A percentile compares a stretch with the other conserved stretches of the same genome.
Evolutionary conservation across 2,888 invertebrate species (phyloP).

Genomic region (Lordiphosa fenestrarum): DNA sequence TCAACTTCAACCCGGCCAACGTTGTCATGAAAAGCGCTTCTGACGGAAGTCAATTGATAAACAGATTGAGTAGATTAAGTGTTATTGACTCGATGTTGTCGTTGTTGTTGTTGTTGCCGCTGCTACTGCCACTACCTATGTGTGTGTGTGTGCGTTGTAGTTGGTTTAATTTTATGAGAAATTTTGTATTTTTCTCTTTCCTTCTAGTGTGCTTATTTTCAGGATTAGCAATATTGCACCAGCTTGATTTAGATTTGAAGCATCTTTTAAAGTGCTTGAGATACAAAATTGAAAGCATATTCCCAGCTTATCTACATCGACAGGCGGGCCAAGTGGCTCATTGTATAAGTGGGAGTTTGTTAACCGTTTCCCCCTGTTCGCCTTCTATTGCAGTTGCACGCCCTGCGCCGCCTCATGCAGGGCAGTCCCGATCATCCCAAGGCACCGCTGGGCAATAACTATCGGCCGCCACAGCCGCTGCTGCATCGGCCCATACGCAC

Average conservation of each 20-base stretch:
- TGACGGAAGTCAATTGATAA: conserved; percentile 66
- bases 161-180: conserved; percentile 15
- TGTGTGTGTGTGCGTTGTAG: conserved; percentile 10
- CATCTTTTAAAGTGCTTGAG: not conserved
- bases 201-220: conserved; percentile 37
- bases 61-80: conserved; percentile 68
- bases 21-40: conserved; percentile 54
- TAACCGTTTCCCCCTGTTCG: not conserved
- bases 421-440: conserved; percentile 92
- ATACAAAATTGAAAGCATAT: not conserved
- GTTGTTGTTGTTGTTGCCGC: conserved; percentile 22
- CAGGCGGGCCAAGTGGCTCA: too few species aligned
- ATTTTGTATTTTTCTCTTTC: conserved; percentile 18
- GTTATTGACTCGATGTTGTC: conserved; percentile 55
- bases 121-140: conserved; percentile 7
- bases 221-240: conserved; percentile 45
- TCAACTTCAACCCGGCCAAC: conserved; percentile 34
- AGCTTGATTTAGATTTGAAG: conserved; percentile 24
- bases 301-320: not conserved
- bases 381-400: conserved; percentile 85
- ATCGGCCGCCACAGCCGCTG: conserved; percentile 94
- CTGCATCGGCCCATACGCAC: conserved; percentile 97
- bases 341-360: too few species aligned
- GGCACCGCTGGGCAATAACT: conserved; percentile 96
- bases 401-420: conserved; percentile 91